Conservation (phyloP, 2,113 vertebrate genomes). For the Oreotrochilus melanogaster region DNA sequence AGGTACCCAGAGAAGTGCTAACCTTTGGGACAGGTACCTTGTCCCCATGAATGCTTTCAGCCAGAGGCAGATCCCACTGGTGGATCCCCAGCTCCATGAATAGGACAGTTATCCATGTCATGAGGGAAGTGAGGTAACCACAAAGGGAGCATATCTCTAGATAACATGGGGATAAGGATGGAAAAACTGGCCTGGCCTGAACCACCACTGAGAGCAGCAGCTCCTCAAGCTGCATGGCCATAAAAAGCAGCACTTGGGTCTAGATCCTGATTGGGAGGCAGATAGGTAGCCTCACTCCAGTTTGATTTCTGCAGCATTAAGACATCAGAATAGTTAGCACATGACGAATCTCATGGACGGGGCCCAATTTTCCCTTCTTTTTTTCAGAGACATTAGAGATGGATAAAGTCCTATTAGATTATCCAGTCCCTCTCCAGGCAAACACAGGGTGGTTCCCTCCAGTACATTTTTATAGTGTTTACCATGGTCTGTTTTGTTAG, state of each 20-base stretch:
- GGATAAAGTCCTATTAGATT: conserved; percentile 65
- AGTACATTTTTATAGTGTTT: conserved; percentile 75
- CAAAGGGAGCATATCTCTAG: not conserved
- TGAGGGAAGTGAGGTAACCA: not conserved
- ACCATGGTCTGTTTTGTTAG: conserved; percentile 73
- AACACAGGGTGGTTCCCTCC: conserved; percentile 68
- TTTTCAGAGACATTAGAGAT: conserved; percentile 55
- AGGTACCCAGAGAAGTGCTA: not conserved
- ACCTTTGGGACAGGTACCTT: not conserved
- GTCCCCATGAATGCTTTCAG: not conserved
- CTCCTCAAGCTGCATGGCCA: conserved; percentile 27
- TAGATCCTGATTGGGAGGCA: conserved; percentile 51
- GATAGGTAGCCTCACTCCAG: conserved; percentile 60
- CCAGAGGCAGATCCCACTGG: not conserved
- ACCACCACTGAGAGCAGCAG: conserved; percentile 50
- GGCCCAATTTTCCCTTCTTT: conserved; percentile 69
- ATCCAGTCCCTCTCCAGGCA: conserved; percentile 66
- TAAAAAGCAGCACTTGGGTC: conserved; percentile 69
- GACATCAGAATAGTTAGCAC: conserved; percentile 64
- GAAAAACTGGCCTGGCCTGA: conserved; percentile 21
- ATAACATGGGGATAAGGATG: not conserved
- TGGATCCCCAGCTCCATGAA: not conserved
- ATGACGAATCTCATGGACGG: conserved; percentile 59
- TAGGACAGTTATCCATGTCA: not conserved
- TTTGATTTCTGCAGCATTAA: conserved; percentile 70